Evolutionary conservation across 2,797 vertebrate genomes (phyloP).

Genomic region (Poeciliopsis presidionis): DNA sequence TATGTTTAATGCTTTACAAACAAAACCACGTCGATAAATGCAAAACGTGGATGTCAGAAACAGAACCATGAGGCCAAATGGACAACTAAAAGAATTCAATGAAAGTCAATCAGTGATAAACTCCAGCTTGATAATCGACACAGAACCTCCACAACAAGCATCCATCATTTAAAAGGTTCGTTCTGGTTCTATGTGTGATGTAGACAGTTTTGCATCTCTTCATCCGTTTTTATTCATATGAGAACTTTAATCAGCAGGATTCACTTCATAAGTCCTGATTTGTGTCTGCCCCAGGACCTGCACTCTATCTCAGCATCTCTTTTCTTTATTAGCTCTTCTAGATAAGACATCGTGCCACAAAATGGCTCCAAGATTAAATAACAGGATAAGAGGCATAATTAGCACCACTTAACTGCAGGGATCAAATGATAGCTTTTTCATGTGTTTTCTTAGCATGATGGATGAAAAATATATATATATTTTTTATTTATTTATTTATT

Average conservation of each 20-base stretch:
- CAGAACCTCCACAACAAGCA: background rate
- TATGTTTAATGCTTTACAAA: background rate
- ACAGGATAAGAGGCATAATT: constrained; percentile 4
- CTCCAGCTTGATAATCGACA: background rate
- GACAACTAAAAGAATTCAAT: background rate
- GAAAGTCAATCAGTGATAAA: background rate
- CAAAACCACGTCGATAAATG: background rate
- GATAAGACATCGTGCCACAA: background rate
- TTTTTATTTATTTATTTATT: no score
- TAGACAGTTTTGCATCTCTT: background rate
- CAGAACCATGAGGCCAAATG: background rate
- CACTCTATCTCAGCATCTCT: background rate
- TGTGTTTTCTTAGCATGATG: background rate
- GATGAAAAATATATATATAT: background rate
- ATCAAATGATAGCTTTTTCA: background rate
- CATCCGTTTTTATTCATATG: background rate
- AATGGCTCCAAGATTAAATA: background rate
- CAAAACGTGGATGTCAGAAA: background rate
- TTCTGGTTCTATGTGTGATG: background rate
- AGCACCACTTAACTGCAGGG: background rate
- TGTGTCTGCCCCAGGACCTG: background rate
- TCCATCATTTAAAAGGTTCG: background rate
- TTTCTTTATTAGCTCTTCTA: background rate
- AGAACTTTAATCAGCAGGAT: background rate
- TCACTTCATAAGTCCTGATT: background rate